Evolutionary conservation across 2,113 vertebrate species (phyloP).

Genomic region (Glaucidium brasilianum): DNA sequence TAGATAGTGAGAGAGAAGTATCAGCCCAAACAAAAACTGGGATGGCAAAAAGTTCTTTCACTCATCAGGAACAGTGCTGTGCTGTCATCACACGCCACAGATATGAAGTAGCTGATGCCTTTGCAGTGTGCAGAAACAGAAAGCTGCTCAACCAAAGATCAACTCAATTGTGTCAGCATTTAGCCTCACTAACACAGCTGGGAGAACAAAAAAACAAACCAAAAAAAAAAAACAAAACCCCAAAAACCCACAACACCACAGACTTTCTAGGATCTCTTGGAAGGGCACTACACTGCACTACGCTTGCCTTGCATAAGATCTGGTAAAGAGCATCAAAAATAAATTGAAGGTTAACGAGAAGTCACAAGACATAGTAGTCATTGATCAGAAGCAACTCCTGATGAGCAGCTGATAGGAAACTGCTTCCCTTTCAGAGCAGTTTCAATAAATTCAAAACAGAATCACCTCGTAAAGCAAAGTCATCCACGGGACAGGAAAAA

Average conservation of each 20-base stretch:
- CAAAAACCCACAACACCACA: too few species aligned
- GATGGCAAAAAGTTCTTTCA: neutral
- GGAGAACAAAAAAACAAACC: neutral
- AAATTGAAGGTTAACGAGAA: neutral
- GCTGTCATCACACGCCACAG: neutral
- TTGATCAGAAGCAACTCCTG: neutral
- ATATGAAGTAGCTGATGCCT: neutral
- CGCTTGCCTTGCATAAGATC: neutral
- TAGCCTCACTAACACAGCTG: neutral
- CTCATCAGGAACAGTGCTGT: neutral
- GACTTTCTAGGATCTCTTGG: neutral
- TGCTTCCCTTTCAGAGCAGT: neutral
- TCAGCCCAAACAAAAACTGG: neutral
- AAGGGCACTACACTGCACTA: neutral
- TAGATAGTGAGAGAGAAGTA: neutral
- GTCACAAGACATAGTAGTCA: rapidly evolving
- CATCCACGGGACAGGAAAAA: neutral
- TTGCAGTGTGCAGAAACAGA: neutral
- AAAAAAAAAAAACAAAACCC: too few species aligned
- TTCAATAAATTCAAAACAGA: neutral
- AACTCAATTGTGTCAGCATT: neutral
- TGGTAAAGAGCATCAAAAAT: neutral
- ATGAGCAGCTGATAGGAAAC: neutral
- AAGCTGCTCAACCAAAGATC: neutral
- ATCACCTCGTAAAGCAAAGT: neutral